A percentile compares a stretch with the other conserved stretches of the same genome.
phyloP scores from a whole-genome alignment of 2,888 invertebrate species.

The Eupelmus urozonus region DNA sequence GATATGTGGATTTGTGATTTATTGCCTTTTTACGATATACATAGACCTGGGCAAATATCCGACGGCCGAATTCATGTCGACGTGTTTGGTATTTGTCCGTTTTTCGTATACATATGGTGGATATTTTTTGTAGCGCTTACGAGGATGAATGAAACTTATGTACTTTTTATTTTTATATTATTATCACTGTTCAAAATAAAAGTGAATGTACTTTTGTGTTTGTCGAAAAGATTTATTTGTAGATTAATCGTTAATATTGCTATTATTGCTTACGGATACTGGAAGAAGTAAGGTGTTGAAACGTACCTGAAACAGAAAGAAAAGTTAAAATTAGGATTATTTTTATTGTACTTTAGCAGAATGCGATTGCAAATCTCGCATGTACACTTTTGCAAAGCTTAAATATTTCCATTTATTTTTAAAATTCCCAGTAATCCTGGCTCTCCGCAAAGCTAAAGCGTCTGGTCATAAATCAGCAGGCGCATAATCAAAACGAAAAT shows the following conservation, averaged over 20 bases:
- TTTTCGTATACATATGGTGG: not conserved
- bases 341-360: no score
- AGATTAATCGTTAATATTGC: no score
- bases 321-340: not conserved
- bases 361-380: no score
- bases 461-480: conserved; percentile 1
- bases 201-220: not conserved
- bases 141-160: not conserved
- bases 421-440: not conserved
- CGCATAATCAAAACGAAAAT: conserved; percentile 12
- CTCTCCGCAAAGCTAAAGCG: conserved; percentile 2
- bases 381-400: no score
- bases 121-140: not conserved
- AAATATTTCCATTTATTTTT: not conserved
- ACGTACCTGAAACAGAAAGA: conserved; percentile 42
- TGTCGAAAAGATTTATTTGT: not conserved
- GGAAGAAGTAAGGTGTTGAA: not conserved
- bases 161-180: not conserved
- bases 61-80: not conserved
- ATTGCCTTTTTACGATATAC: not conserved
- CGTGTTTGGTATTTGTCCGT: not conserved
- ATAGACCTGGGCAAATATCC: not conserved
- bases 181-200: not conserved
- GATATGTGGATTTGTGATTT: conserved; percentile 27
- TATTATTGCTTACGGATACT: not conserved